phyloP scores from a whole-genome alignment of 1,140 invertebrate genomes.

The Drosophila quadrilineata region DNA sequence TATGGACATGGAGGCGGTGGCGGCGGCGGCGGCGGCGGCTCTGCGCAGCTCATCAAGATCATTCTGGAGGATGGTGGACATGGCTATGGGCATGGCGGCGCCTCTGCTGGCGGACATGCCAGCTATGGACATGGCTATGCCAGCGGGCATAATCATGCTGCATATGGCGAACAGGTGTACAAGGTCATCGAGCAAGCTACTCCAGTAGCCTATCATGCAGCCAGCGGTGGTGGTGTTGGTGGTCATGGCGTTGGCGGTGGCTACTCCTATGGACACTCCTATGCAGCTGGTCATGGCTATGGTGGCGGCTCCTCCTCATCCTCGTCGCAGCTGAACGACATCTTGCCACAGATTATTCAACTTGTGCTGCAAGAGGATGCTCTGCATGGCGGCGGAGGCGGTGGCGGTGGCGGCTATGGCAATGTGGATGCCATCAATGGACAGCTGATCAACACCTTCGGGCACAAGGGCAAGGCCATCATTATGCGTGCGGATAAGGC shows the following conservation, averaged over 20 bases:
- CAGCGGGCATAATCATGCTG: slow-evolving; percentile 20
- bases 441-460: slow-evolving; percentile 58
- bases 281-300: slow-evolving; percentile 57
- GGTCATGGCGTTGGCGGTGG: slow-evolving; percentile 25
- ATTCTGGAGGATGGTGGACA: slow-evolving; percentile 59
- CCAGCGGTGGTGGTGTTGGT: slow-evolving; percentile 24
- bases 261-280: slow-evolving; percentile 52
- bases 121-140: slow-evolving; percentile 37
- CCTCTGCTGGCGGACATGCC: slow-evolving; percentile 1
- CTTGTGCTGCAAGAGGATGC: slow-evolving; percentile 65
- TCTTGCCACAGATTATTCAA: slow-evolving; percentile 70
- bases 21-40: slow-evolving; percentile 24
- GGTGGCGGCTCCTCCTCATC: slow-evolving; percentile 28
- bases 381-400: slow-evolving; percentile 20
- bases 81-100: slow-evolving; percentile 48
- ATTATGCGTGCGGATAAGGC: slow-evolving; percentile 59
- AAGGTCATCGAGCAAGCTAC: slow-evolving; percentile 64
- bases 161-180: slow-evolving; percentile 52
- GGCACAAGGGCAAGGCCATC: slow-evolving; percentile 57
- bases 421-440: slow-evolving; percentile 57
- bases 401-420: slow-evolving; percentile 34
- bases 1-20: slow-evolving; percentile 11
- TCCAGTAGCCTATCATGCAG: slow-evolving; percentile 12
- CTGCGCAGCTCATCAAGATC: slow-evolving; percentile 64
- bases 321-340: slow-evolving; percentile 50